Conservation (phyloP, 2,113 vertebrate species). For the Phylloscopus trochilus region DNA sequence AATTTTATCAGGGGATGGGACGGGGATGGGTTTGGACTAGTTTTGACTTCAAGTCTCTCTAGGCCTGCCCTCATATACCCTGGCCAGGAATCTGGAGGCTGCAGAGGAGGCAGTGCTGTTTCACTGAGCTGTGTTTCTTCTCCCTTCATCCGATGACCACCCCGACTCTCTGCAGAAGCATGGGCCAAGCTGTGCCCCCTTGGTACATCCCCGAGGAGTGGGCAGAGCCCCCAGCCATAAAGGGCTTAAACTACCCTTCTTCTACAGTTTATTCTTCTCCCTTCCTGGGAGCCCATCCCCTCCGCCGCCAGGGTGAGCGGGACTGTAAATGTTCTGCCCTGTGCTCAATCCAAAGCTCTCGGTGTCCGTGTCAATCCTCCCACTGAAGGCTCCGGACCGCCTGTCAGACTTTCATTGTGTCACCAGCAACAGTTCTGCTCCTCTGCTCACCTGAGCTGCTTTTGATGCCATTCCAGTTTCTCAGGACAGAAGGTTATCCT, state of each 20-base stretch:
- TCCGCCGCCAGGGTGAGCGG: neutral
- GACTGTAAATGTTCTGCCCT: fast-evolving
- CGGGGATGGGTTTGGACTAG: neutral
- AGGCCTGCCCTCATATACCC: fast-evolving
- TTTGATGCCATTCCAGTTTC: neutral
- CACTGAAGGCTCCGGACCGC: fast-evolving
- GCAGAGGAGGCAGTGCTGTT: neutral
- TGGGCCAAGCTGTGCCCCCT: neutral
- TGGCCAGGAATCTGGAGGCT: fast-evolving
- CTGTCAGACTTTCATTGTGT: neutral
- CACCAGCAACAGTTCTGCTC: neutral
- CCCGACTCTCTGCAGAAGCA: neutral
- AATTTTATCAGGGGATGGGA: neutral
- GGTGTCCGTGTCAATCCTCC: neutral
- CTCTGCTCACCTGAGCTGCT: neutral
- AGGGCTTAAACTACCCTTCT: neutral
- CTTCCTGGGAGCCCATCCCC: neutral
- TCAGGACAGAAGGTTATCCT: neutral
- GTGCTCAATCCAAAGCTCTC: neutral
- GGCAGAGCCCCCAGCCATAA: fast-evolving
- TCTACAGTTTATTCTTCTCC: neutral
- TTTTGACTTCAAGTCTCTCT: neutral
- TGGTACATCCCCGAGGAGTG: fast-evolving
- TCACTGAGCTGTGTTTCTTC: neutral
- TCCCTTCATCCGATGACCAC: fast-evolving